Evolutionary conservation across 2,888 invertebrate genomes (phyloP).

Genomic region (Tachina lurida): DNA sequence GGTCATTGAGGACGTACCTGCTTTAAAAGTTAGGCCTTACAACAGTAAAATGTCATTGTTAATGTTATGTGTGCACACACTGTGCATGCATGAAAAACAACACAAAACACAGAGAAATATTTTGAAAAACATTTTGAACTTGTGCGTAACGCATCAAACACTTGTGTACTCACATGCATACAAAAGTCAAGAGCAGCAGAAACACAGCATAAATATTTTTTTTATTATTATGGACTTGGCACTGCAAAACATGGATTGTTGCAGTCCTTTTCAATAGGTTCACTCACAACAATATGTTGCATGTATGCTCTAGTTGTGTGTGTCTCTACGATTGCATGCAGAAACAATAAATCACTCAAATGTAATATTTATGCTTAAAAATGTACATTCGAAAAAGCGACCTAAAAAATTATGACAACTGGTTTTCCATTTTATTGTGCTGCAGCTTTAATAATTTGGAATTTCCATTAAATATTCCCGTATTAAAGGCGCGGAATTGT

Average conservation of each 20-base stretch:
- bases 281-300: slow-evolving; percentile 54
- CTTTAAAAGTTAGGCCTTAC: slow-evolving; percentile 27
- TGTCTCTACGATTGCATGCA: slow-evolving; percentile 30
- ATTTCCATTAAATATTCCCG: slow-evolving; percentile 38
- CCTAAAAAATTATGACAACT: slow-evolving; percentile 45
- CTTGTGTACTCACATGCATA: not conserved
- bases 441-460: slow-evolving; percentile 11
- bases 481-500: not conserved
- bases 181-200: slow-evolving; percentile 31
- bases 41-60: slow-evolving; percentile 46
- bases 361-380: slow-evolving; percentile 50
- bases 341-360: slow-evolving; percentile 66
- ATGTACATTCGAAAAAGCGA: slow-evolving; percentile 22
- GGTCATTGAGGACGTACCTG: slow-evolving; percentile 25
- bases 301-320: slow-evolving; percentile 16
- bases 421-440: slow-evolving; percentile 8
- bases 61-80: slow-evolving; percentile 7
- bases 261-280: slow-evolving; percentile 34
- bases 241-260: slow-evolving; percentile 13
- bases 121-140: slow-evolving; percentile 26
- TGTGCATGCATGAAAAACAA: slow-evolving; percentile 38
- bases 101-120: not conserved
- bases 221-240: slow-evolving; percentile 42
- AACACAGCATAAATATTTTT: not conserved
- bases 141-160: slow-evolving; percentile 46